Evolutionary conservation across 1,140 invertebrate species (phyloP).

Genomic region (Centruroides sculpturatus): DNA sequence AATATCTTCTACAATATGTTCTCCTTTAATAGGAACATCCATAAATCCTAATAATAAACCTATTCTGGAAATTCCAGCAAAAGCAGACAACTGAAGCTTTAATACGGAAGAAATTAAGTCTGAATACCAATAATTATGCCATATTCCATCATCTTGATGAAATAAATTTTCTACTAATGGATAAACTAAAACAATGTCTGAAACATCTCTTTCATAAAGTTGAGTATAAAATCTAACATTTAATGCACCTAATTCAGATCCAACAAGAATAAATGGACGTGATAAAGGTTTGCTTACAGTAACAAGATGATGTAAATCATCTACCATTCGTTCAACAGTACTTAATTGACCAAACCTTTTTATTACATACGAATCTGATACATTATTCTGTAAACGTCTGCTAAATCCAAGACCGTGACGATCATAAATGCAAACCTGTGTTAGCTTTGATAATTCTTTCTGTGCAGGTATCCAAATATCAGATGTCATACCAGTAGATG

Average conservation of each 20-base stretch:
- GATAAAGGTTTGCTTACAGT: constrained; percentile 26
- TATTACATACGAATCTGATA: too few species aligned
- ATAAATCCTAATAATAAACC: constrained; percentile 1
- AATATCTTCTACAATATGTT: neutral
- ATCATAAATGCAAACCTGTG: too few species aligned
- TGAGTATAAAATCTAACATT: constrained; percentile 30
- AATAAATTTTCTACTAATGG: too few species aligned
- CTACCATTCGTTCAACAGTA: constrained; percentile 22
- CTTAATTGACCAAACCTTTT: too few species aligned
- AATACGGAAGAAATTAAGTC: constrained; percentile 28
- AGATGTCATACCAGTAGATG: too few species aligned
- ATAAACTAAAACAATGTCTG: too few species aligned
- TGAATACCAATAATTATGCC: constrained; percentile 1
- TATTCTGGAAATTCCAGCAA: constrained; percentile 5
- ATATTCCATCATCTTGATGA: too few species aligned
- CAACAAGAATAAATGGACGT: constrained; percentile 29
- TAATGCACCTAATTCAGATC: constrained; percentile 28
- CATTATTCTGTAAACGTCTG: too few species aligned
- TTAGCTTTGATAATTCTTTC: too few species aligned
- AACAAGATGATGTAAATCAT: constrained; percentile 28
- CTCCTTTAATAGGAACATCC: constrained; percentile 1
- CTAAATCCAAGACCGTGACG: too few species aligned
- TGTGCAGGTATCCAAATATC: too few species aligned
- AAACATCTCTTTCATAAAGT: constrained; percentile 23
- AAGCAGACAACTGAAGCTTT: constrained; percentile 26